phyloP scores from a whole-genome alignment of 2,888 invertebrate genomes.

The Brachypterus glaber region DNA sequence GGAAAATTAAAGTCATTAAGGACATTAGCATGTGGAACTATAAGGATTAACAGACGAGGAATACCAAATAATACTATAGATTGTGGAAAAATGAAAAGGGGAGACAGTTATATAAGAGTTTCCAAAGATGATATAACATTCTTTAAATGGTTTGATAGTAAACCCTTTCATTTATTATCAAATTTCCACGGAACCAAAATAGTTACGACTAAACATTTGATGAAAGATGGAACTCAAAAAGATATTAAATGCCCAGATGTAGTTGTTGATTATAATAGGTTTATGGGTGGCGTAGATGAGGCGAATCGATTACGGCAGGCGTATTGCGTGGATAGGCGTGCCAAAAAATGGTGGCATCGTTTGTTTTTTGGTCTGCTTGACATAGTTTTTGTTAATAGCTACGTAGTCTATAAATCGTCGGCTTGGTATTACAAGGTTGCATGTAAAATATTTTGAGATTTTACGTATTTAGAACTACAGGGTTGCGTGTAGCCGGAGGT shows the following conservation, averaged over 20 bases:
- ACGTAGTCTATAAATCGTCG: conserved; percentile 14
- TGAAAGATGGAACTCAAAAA: conserved; percentile 17
- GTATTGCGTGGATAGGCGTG: background rate
- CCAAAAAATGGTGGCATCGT: conserved; percentile 25
- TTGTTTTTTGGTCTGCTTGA: conserved; percentile 24
- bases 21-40: conserved; percentile 19
- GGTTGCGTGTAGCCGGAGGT: too few species aligned
- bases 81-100: conserved; percentile 18
- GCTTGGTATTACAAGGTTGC: too few species aligned
- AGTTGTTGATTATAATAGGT: conserved; percentile 19
- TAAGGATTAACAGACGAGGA: conserved; percentile 12
- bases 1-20: conserved; percentile 15
- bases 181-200: conserved; percentile 22
- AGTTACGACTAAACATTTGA: conserved; percentile 16
- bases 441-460: too few species aligned
- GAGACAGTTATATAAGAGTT: conserved; percentile 16
- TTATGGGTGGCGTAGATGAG: conserved; percentile 18
- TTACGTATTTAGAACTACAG: too few species aligned
- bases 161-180: conserved; percentile 14
- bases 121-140: conserved; percentile 10
- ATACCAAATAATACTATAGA: conserved; percentile 12
- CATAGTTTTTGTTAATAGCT: conserved; percentile 21
- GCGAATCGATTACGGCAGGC: background rate
- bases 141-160: conserved; percentile 20
- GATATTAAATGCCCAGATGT: conserved; percentile 17